Evolutionary conservation across 2,888 invertebrate genomes (phyloP), one percentile per base, ranked within the genome.

Genomic region (Cosmopolites sordidus): DNA sequence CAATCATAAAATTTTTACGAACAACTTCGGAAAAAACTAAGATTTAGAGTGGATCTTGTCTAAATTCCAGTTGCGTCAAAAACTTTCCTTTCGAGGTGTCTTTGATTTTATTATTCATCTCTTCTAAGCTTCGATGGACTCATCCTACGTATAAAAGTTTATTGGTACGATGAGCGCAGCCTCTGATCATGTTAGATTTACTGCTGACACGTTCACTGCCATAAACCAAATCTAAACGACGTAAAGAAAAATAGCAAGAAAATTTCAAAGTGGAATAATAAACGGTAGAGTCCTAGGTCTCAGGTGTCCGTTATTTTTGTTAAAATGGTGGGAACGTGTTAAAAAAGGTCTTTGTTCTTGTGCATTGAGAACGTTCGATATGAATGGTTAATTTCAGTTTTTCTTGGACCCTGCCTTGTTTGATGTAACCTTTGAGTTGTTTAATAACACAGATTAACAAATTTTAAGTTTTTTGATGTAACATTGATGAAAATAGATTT

Each of bases 121-220:
- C 33, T 33, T 11, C 12, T 33, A 33, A 5, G 3, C 33, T 4
- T n/a, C 18, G 45, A 40, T 39, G 33, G 39, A 29, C 42, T 44
- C 33, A 44, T 44, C 33, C 45, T 18, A 14, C 16, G 33, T 29
- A 54, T 54, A 54, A 54, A 54, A 40, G 39, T 49, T 48, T 48
- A 49, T 54, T 16, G 27, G 1, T 5, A 16, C 14, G 30, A 40
- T 43, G 48, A 53, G 39, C 52, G 42, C 33, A 43, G 30, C 41
- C 46, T 47, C 41, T 43, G 47, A 52, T 52, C 40, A 44, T 48
- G 27, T 48, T 29, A 41, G 45, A 54, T 54, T 54, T 54, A 54
- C 54, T 54, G 54, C 54, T 54, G 54, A 54, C 54, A 48, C 43
- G 42, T 48, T 48, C 43, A 43, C 44, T 44, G 37, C 40, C 49